These are phyloP conservation scores for Myotis lucifugus DNA, from an alignment of 2,113 vertebrate species.

Conservation along the genomic window DNA sequence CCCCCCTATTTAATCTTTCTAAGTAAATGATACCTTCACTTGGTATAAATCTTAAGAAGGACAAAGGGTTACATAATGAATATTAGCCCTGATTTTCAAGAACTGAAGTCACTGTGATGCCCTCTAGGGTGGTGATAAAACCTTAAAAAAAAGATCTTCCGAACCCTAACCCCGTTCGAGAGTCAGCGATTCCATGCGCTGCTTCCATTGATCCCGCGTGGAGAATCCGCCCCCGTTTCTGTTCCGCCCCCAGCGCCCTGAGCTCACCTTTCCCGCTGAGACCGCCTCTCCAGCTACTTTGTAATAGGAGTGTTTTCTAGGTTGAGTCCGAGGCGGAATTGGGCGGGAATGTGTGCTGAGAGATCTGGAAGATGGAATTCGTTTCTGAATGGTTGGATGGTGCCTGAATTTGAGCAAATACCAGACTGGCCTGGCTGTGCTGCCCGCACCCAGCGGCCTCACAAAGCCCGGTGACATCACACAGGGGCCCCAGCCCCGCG, in stretches of 20 bases:
- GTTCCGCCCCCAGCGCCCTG: not conserved
- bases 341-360: not conserved
- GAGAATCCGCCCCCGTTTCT: fast-evolving
- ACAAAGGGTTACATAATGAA: not conserved
- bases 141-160: not conserved
- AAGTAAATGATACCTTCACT: not conserved
- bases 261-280: not conserved
- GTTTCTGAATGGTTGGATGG: not conserved
- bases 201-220: fast-evolving
- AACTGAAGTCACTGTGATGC: not conserved
- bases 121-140: no score
- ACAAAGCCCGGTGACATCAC: slow-evolving; percentile 66
- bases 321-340: not conserved
- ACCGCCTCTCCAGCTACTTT: not conserved
- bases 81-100: not conserved
- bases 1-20: not conserved
- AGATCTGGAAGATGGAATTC: not conserved
- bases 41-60: not conserved
- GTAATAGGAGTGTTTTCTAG: not conserved
- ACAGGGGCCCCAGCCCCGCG: not conserved
- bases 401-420: not conserved
- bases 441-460: not conserved
- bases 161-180: not conserved
- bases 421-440: no score
- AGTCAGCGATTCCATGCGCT: fast-evolving